These are phyloP conservation scores for Ciona savignyi DNA, from an alignment of 23 tunicate genomes.

Conservation along the genomic window DNA sequence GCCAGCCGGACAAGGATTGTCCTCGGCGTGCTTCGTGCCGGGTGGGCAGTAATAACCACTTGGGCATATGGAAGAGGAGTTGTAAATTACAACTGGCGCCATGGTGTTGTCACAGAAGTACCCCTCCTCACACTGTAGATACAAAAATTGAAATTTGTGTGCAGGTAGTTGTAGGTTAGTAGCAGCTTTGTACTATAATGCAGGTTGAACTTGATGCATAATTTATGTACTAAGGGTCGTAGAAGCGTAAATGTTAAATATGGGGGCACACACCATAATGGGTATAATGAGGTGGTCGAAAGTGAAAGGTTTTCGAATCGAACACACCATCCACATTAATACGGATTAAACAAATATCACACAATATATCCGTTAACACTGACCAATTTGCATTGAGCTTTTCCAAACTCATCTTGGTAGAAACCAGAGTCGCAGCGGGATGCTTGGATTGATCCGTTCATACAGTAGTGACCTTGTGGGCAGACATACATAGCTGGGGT, in stretches of 20 bases:
- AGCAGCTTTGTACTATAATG: no score
- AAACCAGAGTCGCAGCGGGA: conserved; percentile 59
- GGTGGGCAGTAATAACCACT: conserved; percentile 77
- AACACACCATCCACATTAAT: no score
- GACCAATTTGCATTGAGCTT: conserved; percentile 61
- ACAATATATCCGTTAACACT: not conserved
- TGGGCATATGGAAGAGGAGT: conserved; percentile 80
- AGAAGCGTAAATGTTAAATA: no score
- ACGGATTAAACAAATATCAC: no score
- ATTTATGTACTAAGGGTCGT: no score
- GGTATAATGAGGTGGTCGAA: no score
- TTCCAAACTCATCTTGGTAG: conserved; percentile 57
- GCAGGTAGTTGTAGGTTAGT: no score
- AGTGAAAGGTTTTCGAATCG: no score
- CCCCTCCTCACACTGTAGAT: conserved; percentile 54
- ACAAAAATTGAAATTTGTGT: no score
- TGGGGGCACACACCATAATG: no score
- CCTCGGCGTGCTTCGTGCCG: conserved; percentile 42
- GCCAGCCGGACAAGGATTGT: conserved; percentile 64
- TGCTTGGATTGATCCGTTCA: conserved; percentile 19
- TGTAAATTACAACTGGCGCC: conserved; percentile 69
- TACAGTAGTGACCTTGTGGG: conserved; percentile 64
- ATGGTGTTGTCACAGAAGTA: conserved; percentile 91
- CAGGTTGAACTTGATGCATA: no score
- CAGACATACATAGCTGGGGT: conserved; percentile 58